Percentiles rank a stretch among this genome's conserved stretches.
phyloP scores from a whole-genome alignment of 2,113 vertebrate species.

The Dermatemys mawii region DNA sequence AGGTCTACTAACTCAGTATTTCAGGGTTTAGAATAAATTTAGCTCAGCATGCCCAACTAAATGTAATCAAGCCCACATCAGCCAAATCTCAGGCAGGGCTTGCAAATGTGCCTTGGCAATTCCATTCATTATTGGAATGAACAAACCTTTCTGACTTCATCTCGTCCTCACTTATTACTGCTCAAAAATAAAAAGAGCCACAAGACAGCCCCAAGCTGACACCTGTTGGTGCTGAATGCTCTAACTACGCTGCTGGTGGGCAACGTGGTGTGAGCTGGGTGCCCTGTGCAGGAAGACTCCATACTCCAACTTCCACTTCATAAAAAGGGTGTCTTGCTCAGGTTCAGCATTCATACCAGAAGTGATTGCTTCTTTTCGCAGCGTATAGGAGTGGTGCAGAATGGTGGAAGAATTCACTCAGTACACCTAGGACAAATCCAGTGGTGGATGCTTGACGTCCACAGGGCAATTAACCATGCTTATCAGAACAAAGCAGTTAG shows the following conservation, averaged over 20 bases:
- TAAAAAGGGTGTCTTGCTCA: neutral
- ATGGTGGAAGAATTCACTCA: neutral
- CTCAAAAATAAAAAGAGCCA: neutral
- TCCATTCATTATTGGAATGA: neutral
- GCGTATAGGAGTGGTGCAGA: rapidly evolving
- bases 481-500: neutral
- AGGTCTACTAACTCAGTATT: neutral
- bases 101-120: neutral
- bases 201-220: neutral
- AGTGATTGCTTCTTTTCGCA: neutral
- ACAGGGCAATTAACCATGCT: neutral
- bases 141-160: neutral
- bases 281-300: neutral
- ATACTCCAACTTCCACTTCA: neutral
- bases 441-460: neutral
- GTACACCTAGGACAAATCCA: neutral
- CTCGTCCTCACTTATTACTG: neutral
- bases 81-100: neutral
- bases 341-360: neutral
- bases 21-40: neutral
- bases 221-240: neutral
- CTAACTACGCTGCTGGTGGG: neutral
- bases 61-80: neutral
- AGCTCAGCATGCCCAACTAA: neutral
- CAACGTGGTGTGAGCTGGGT: neutral